Base-by-base conservation (phyloP, 2,888 invertebrate species). In the Aradus depressus region DNA sequence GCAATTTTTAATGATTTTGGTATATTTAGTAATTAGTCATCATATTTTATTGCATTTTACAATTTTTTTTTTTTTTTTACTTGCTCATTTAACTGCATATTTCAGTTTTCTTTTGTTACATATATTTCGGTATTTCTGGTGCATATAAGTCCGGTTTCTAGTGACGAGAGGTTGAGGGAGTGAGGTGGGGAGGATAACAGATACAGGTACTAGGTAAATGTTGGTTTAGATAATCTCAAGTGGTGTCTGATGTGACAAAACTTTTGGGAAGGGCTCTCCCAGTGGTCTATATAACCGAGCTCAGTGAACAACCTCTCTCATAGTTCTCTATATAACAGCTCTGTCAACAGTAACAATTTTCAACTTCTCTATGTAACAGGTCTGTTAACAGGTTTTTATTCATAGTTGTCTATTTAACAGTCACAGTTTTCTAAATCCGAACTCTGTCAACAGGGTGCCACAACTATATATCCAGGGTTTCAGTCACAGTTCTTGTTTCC, bases 201-300 rank as follows among this genome's bases (percentile, higher is more conserved):
- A n/a, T n/a, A n/a, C n/a, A n/a, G n/a, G n/a, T n/a, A n/a, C n/a
- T n/a, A 53, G 54, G 57, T 53, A 51, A 55, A 52, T 57, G 57
- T 53, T 55, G 50, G 48, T 55, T 52, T 50, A 52, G 52, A 52
- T 58, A 55, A 58, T 58, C 58, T 55, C 38, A 51, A 51, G 53
- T 52, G 55, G 55, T 31, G 51, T n/a, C n/a, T n/a, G n/a, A n/a
- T n/a, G n/a, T n/a, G n/a, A 51, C 45, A 44, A 22, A 47, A 41
- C 35, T 47, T 51, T 22, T 47, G 50, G 53, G 50, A 35, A 50
- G 55, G 55, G 57, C 50, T 52, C 49, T 51, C 44, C 53, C 45
- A 49, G 49, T 50, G 37, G 37, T 37, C 52, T 57, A 57, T 57
- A 57, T 53, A 57, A 55, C 42, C 25, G 51, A 37, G 43, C 35